Conservation (phyloP, 2,797 vertebrate genomes). For the Nasua narica region DNA sequence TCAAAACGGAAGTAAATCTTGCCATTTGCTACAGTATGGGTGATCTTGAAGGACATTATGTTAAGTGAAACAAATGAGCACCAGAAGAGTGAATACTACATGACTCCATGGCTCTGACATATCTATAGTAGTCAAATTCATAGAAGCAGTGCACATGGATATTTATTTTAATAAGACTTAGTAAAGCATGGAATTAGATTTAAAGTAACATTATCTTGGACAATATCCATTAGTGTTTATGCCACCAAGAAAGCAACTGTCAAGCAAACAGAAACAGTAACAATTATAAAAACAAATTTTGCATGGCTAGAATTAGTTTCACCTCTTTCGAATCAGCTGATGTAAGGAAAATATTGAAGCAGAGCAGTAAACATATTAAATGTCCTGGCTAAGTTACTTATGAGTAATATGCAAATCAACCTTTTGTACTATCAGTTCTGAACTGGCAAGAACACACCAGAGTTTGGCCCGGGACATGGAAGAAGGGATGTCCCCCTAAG, state of each 20-base stretch:
- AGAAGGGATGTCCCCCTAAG: not conserved
- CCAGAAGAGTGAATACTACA: not conserved
- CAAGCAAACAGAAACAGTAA: not conserved
- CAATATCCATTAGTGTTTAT: not conserved
- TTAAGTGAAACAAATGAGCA: not conserved
- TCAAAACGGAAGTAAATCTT: not conserved
- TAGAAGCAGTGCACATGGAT: not conserved
- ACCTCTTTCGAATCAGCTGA: not conserved
- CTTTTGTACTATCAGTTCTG: not conserved
- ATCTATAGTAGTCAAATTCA: not conserved
- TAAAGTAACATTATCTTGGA: not conserved
- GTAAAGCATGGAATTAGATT: not conserved
- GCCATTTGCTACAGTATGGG: not conserved
- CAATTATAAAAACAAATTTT: not conserved
- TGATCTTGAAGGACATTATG: not conserved
- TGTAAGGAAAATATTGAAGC: not conserved
- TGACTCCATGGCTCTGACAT: not conserved
- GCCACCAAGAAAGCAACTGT: not conserved
- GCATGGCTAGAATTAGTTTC: not conserved
- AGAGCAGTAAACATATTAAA: not conserved
- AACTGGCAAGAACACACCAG: not conserved
- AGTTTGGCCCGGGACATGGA: not conserved
- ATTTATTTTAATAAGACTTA: not conserved
- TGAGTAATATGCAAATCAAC: not conserved
- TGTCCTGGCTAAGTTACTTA: not conserved